phyloP scores from a whole-genome alignment of 92 coral and sea anemone genomes.

The Plumapathes pennacea region DNA sequence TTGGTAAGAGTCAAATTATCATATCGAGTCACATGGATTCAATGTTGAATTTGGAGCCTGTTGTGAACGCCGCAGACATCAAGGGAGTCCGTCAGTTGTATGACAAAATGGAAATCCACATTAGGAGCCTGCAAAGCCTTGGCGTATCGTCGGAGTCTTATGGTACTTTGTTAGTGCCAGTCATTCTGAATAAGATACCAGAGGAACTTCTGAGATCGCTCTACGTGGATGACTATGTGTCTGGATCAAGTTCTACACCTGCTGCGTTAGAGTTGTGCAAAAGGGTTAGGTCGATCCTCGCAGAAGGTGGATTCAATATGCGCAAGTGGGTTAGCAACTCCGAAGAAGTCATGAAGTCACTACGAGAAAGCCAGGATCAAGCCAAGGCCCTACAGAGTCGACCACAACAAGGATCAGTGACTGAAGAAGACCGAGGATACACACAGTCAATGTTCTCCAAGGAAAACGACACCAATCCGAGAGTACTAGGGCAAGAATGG shows the following conservation, averaged over 20 bases:
- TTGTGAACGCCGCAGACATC: too few species aligned
- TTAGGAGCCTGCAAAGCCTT: too few species aligned
- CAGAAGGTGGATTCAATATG: conserved; percentile 57
- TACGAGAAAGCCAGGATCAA: too few species aligned
- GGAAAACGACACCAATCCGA: conserved; percentile 2
- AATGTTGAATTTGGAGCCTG: conserved; percentile 1
- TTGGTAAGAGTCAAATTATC: conserved; percentile 13
- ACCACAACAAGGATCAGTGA: background rate
- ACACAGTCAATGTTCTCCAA: too few species aligned
- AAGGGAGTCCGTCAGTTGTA: too few species aligned
- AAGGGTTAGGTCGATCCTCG: conserved; percentile 40
- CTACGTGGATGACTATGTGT: conserved; percentile 55
- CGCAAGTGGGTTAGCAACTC: conserved; percentile 56
- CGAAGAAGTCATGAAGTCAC: conserved; percentile 12
- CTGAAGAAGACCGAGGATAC: background rate
- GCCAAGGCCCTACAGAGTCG: conserved; percentile 16
- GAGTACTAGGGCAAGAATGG: conserved; percentile 6
- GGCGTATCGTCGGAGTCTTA: too few species aligned
- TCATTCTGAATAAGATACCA: too few species aligned
- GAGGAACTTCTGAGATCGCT: conserved; percentile 34
- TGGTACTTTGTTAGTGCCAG: too few species aligned
- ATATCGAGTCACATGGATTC: conserved; percentile 15
- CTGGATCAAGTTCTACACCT: conserved; percentile 27
- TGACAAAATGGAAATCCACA: too few species aligned
- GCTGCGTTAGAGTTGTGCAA: conserved; percentile 11